Evolutionary conservation across 1,140 invertebrate species (phyloP), one percentile per base, ranked within the genome.

Genomic region (Belonocnema kinseyi): DNA sequence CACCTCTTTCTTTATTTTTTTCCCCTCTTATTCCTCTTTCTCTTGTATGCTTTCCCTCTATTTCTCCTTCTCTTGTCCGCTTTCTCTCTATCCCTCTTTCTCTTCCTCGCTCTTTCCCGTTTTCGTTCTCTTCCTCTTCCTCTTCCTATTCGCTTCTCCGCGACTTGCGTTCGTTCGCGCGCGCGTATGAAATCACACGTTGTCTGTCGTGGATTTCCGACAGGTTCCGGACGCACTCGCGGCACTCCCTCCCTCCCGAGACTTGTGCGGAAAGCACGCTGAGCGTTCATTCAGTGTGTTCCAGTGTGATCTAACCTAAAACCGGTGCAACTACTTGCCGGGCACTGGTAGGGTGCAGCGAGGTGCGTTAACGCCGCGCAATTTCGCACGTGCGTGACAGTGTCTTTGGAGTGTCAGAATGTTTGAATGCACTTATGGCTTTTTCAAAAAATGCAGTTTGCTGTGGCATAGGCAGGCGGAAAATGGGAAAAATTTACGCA

Each of bases 271-370:
- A 66, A 66, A 66, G 61, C 61, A 66, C 61, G 61, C 40, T 46
- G 40, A 46, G 7, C 61, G 61, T 66, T 66, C 61, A 66, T 66
- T 66, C 61, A 66, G 61, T 66, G 40, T 66, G 61, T 66, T 66
- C 61, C 40, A 66, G 40, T 46, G 10, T 11, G 40, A 46, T 46
- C 10, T 46, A 46, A 46, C 40, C 40, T 46, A 46, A 46, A 46
- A 46, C 40, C 40, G 40, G 61, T 66, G 33, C 33, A 66, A 40
- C 61, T 66, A 40, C 61, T 66, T 66, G 61, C 61, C 61, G 61
- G 61, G 14, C 10, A 40, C 14, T 66, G 61, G 14, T n/a, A 40
- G 61, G 33, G 61, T 66, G 61, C 26, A 66, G 21, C n/a, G 26
- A 66, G n/a, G 26, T 66, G 61, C 61, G 13, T 16, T 16, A 40